These are phyloP conservation scores for Drosophila mojavensis DNA, from an alignment of 1,140 invertebrate species.

Conservation along the genomic window DNA sequence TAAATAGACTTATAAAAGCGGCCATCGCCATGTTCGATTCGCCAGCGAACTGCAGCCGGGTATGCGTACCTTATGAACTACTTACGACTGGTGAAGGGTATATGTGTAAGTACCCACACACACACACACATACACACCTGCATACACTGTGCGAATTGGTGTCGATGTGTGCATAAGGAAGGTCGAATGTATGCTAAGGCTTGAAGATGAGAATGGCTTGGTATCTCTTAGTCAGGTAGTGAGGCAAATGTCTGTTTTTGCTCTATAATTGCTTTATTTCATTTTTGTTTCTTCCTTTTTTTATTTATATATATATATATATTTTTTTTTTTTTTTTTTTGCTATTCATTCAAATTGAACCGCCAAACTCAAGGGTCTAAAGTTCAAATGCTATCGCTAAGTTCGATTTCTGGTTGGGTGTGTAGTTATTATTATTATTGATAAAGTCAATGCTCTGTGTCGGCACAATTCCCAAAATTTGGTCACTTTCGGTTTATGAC, in stretches of 20 bases:
- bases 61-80: constrained; percentile 7
- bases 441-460: constrained; percentile 25
- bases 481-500: constrained; percentile 36
- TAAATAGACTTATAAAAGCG: not conserved
- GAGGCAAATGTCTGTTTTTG: constrained; percentile 11
- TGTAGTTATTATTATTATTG: constrained; percentile 30
- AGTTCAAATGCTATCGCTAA: constrained; percentile 45
- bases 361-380: not conserved
- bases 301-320: not conserved
- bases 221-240: constrained; percentile 41
- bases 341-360: constrained; percentile 6
- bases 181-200: constrained; percentile 1
- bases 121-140: no score
- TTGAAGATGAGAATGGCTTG: not conserved
- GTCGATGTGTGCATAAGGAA: not conserved
- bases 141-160: not conserved
- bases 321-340: not conserved
- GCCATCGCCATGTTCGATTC: constrained; percentile 2
- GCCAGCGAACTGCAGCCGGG: constrained; percentile 1
- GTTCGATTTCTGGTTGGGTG: constrained; percentile 10
- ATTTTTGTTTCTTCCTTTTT: no score
- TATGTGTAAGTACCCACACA: not conserved
- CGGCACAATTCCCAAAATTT: constrained; percentile 28
- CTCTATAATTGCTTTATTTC: not conserved
- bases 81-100: constrained; percentile 7